Evolutionary conservation across 2,888 invertebrate genomes (phyloP), one percentile per base, ranked within the genome.

Genomic region (Aproaerema taeniolella): DNA sequence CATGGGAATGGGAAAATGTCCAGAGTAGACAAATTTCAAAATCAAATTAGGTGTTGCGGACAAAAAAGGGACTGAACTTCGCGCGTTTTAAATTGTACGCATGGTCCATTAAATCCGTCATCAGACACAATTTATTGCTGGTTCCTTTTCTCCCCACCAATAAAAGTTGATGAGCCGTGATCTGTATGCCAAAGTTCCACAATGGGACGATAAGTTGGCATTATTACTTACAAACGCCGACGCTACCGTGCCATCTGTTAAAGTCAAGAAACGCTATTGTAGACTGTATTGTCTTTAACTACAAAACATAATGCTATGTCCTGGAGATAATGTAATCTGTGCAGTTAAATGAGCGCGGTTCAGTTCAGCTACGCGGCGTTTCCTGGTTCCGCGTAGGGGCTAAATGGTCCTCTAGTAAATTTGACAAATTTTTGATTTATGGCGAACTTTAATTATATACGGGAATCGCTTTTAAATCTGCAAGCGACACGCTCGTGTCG

Each of bases 141-240:
- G 49, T 50, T 60, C 60, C 60, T 39, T 61, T 49, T 58, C 55
- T 70, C 77, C 76, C 63, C 65, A 58, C 67, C 59, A 76, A 81
- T 78, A 76, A 78, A 78, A 78, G 53, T 82, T 76, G 74, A 82
- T 85, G 85, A 78, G 67, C 79, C 85, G 69, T 83, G 77, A 72
- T 80, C 68, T 71, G 70, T 74, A 67, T 72, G 75, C 76, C 70
- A 73, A 79, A 76, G 61, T 73, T 73, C 77, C 72, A 78, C 78
- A 78, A 78, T 73, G 63, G 62, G 50, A 64, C 67, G 63, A 69
- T 73, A 72, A 72, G 61, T 71, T 58, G 58, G 60, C 60, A 59
- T 67, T 64, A 71, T 66, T 63, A 58, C 59, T 51, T 57, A 56
- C 52, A 43, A 51, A 13, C 28, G 33, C 12, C 15, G 25, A 17